Evolutionary conservation across 1,140 invertebrate genomes (phyloP).

Genomic region (Zeugodacus cucurbitae): DNA sequence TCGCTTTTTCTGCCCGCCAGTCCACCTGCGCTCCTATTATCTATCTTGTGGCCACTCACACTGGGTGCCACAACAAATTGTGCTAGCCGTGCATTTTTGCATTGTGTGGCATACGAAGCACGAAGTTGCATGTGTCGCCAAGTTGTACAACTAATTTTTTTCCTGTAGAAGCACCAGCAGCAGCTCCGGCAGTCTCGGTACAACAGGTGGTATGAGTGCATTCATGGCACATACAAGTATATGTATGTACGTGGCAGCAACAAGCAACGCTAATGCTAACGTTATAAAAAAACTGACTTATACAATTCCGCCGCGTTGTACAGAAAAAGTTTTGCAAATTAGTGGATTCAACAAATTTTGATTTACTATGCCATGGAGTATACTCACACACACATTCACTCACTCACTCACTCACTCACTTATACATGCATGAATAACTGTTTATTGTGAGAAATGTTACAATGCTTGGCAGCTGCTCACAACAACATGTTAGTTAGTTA

Average conservation of each 20-base stretch:
- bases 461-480: not conserved
- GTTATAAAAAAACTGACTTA: constrained; percentile 7
- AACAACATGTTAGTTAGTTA: not conserved
- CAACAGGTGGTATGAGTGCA: constrained; percentile 5
- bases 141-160: not conserved
- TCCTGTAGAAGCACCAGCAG: not conserved
- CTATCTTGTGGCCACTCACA: not conserved
- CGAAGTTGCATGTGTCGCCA: not conserved
- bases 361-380: not conserved
- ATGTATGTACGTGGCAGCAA: not conserved
- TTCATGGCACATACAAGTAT: not conserved
- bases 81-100: not conserved
- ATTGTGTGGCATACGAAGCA: not conserved
- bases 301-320: not conserved
- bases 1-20: not conserved
- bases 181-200: not conserved
- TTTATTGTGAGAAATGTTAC: not conserved
- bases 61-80: not conserved
- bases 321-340: constrained; percentile 32
- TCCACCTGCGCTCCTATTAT: not conserved
- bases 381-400: not conserved
- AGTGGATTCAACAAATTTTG: constrained; percentile 35
- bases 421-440: not conserved
- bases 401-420: too few relatives aligned
- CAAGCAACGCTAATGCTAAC: not conserved